Conservation (phyloP, 2,888 invertebrate species). For the Calameuta idolon region DNA sequence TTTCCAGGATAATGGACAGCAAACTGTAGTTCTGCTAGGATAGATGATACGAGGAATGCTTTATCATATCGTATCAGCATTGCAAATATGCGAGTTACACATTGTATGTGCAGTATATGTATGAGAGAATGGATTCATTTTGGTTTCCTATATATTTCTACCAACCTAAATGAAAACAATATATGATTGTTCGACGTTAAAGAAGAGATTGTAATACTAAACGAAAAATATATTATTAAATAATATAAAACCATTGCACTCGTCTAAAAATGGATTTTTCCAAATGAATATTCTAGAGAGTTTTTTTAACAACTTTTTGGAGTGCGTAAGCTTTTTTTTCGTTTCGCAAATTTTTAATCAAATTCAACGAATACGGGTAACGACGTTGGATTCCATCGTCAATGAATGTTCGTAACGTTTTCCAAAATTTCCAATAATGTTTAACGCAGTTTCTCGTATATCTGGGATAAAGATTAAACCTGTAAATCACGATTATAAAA, state of each 20-base stretch:
- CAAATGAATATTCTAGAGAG: neutral
- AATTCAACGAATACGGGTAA: neutral
- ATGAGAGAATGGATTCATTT: slow-evolving; percentile 16
- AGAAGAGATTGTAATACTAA: slow-evolving; percentile 41
- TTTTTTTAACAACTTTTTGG: neutral
- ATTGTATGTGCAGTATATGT: slow-evolving; percentile 27
- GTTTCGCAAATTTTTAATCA: neutral
- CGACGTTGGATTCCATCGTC: neutral
- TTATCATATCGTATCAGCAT: slow-evolving; percentile 57
- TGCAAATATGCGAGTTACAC: slow-evolving; percentile 48
- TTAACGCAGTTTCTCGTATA: neutral
- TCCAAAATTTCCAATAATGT: neutral
- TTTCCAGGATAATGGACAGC: slow-evolving; percentile 39
- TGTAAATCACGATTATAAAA: slow-evolving; percentile 1
- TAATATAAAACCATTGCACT: neutral
- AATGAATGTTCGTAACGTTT: neutral
- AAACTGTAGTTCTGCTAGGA: slow-evolving; percentile 37
- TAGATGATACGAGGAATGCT: slow-evolving; percentile 50
- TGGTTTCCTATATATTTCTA: slow-evolving; percentile 7
- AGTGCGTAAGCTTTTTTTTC: neutral
- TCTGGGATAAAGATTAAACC: neutral
- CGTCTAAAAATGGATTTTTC: neutral
- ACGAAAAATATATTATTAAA: slow-evolving; percentile 22
- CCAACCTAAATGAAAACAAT: slow-evolving; percentile 51
- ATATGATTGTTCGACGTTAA: slow-evolving; percentile 53